phyloP scores from a whole-genome alignment of 2,113 vertebrate species.

The Labeo rohita region DNA sequence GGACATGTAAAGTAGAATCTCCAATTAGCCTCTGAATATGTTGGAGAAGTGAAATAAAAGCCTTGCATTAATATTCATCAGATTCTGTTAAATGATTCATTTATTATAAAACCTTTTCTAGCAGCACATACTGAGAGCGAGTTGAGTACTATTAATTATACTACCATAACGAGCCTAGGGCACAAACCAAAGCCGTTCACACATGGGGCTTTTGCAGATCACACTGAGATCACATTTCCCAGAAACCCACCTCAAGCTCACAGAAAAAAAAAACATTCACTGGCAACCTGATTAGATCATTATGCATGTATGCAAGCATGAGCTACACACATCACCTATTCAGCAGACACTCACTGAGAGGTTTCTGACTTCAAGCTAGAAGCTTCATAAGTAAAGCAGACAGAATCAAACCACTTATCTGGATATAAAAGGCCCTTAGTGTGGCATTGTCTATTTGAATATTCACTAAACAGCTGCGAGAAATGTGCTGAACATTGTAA shows the following conservation, averaged over 20 bases:
- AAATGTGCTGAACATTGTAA: slow-evolving; percentile 19
- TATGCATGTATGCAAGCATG: slow-evolving; percentile 12
- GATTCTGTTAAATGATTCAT: slow-evolving; percentile 72
- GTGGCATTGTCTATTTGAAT: slow-evolving; percentile 24
- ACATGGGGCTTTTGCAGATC: slow-evolving; percentile 53
- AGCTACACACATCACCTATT: slow-evolving; percentile 7
- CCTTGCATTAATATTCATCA: slow-evolving; percentile 71
- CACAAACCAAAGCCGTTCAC: slow-evolving; percentile 58
- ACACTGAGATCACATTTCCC: slow-evolving; percentile 38
- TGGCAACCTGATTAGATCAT: slow-evolving; percentile 14
- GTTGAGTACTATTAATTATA: slow-evolving; percentile 75
- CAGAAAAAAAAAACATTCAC: neutral
- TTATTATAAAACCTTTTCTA: slow-evolving; percentile 69
- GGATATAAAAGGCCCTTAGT: neutral
- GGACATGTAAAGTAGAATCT: slow-evolving; percentile 56
- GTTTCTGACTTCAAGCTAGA: slow-evolving; percentile 11
- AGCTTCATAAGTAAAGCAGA: slow-evolving; percentile 6
- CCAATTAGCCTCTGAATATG: slow-evolving; percentile 68
- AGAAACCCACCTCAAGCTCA: neutral
- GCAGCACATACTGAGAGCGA: slow-evolving; percentile 62
- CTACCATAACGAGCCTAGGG: slow-evolving; percentile 70
- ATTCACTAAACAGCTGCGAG: slow-evolving; percentile 9
- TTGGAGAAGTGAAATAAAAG: slow-evolving; percentile 68
- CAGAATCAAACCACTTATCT: slow-evolving; percentile 14
- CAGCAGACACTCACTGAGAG: neutral